phyloP scores from a whole-genome alignment of 2,888 invertebrate species.

The Artemia sp. region DNA sequence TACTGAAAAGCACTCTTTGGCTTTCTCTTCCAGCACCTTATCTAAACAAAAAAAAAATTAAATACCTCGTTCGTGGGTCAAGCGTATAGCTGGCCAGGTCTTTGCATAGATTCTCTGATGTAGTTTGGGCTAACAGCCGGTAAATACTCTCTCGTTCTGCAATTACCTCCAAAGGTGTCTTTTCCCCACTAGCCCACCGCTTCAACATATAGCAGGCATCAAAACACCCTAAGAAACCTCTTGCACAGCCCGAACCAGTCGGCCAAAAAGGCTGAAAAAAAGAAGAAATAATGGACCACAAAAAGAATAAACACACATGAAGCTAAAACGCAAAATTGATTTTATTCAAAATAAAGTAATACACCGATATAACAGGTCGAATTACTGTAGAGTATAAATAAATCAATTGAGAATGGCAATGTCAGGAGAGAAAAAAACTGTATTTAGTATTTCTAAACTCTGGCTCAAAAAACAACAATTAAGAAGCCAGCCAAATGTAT shows the following conservation, averaged over 20 bases:
- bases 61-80: slow-evolving; percentile 57
- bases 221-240: slow-evolving; percentile 85
- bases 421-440: background rate
- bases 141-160: slow-evolving; percentile 91
- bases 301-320: no score
- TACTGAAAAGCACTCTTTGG: background rate
- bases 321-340: no score
- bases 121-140: slow-evolving; percentile 74
- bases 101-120: slow-evolving; percentile 82
- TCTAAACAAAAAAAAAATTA: slow-evolving; percentile 15
- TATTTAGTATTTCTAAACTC: background rate
- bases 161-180: slow-evolving; percentile 62
- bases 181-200: slow-evolving; percentile 51
- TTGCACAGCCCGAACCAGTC: slow-evolving; percentile 91
- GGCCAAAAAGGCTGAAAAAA: slow-evolving; percentile 78
- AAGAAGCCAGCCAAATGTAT: no score
- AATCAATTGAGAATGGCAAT: background rate
- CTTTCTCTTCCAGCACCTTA: background rate
- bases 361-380: background rate
- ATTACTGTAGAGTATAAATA: background rate
- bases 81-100: slow-evolving; percentile 71
- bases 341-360: background rate
- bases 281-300: no score
- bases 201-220: slow-evolving; percentile 92
- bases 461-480: no score